Percentiles rank a stretch among this genome's conserved stretches.
Conservation (phyloP, 2,797 vertebrate genomes). For the Pterois miles region DNA sequence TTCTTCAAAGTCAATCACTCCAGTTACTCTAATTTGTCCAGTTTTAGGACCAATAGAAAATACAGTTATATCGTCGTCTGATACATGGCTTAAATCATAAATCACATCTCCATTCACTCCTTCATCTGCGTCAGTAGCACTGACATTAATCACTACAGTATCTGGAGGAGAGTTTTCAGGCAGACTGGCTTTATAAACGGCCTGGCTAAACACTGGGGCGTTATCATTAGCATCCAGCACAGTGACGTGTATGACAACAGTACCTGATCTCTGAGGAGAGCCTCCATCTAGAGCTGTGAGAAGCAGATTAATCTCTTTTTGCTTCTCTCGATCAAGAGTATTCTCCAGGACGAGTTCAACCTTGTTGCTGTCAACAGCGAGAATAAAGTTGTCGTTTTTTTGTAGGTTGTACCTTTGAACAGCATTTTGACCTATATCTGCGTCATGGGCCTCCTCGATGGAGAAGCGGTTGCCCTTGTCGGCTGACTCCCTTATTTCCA, state of each 20-base stretch:
- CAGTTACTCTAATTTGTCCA: slow-evolving; percentile 44
- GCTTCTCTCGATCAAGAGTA: slow-evolving; percentile 44
- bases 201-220: slow-evolving; percentile 73
- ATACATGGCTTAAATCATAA: slow-evolving; percentile 60
- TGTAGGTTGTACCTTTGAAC: slow-evolving; percentile 56
- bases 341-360: slow-evolving; percentile 46
- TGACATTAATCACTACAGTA: slow-evolving; percentile 59
- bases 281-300: slow-evolving; percentile 65
- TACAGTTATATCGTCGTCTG: not conserved
- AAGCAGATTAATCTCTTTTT: slow-evolving; percentile 19
- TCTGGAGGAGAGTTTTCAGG: slow-evolving; percentile 67
- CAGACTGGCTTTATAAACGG: slow-evolving; percentile 70
- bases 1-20: slow-evolving; percentile 51
- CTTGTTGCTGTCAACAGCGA: slow-evolving; percentile 18
- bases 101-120: slow-evolving; percentile 75
- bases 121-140: slow-evolving; percentile 75
- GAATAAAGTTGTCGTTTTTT: slow-evolving; percentile 47
- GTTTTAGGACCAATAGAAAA: slow-evolving; percentile 44
- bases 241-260: slow-evolving; percentile 59
- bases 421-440: slow-evolving; percentile 76
- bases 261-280: slow-evolving; percentile 62
- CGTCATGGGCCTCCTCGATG: slow-evolving; percentile 78
- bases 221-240: slow-evolving; percentile 81
- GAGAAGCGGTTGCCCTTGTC: slow-evolving; percentile 65
- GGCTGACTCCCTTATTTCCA: slow-evolving; percentile 71